Evolutionary conservation across 1,140 invertebrate species (phyloP).

Genomic region (Cephus cinctus): DNA sequence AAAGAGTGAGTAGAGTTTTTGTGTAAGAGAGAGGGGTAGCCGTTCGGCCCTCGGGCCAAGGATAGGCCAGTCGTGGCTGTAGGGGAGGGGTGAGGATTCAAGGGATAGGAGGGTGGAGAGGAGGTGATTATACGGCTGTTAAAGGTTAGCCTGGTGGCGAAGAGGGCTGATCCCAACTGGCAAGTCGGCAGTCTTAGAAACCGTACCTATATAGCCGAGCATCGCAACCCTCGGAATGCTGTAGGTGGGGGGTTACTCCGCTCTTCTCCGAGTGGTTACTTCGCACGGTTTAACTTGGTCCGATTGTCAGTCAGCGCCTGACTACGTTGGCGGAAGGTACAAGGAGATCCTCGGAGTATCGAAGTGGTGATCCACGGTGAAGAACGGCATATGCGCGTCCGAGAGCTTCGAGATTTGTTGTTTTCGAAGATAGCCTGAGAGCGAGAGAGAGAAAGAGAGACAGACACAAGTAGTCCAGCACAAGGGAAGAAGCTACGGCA

Average conservation of each 20-base stretch:
- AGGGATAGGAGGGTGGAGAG: background rate
- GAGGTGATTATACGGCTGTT: conserved; percentile 7
- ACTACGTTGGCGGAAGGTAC: conserved; percentile 15
- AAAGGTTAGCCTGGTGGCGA: conserved; percentile 1
- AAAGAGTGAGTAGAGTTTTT: too few species aligned
- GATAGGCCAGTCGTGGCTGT: background rate
- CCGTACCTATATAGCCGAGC: too few species aligned
- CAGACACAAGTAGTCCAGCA: too few species aligned
- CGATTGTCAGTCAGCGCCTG: conserved; percentile 32
- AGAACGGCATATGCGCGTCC: too few species aligned
- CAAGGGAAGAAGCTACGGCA: conserved; percentile 29
- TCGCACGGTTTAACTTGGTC: conserved; percentile 31
- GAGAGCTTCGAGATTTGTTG: too few species aligned
- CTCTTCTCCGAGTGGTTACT: conserved; percentile 25
- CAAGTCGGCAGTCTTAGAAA: background rate
- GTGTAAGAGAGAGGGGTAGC: too few species aligned
- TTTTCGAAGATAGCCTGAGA: too few species aligned
- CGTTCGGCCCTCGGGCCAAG: too few species aligned
- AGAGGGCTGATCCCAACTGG: background rate
- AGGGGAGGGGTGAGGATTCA: background rate
- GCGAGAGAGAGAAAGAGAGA: too few species aligned
- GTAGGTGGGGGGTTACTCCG: conserved; percentile 2
- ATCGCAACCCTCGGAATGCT: background rate
- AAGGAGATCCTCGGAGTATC: background rate
- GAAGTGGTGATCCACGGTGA: background rate